Base-by-base conservation (phyloP, 2,888 invertebrate species). In the Amblyjoppa proteus region DNA sequence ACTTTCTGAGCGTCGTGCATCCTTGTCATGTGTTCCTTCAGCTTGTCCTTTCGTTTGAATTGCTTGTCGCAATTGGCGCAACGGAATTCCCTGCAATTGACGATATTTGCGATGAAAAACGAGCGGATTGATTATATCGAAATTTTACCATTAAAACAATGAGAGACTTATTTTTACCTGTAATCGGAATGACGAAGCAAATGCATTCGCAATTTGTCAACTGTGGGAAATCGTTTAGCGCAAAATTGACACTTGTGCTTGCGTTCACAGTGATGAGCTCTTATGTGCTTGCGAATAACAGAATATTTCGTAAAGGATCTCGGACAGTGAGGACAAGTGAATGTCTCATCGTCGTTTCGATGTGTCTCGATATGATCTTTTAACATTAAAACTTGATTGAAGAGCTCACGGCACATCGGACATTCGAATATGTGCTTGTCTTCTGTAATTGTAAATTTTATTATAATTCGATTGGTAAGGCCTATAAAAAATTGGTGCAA, bases 31-130 rank as follows among this genome's bases (percentile, higher is more conserved):
- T 97, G 97, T 89, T 97, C 97, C 88, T 96, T 96, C 71, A 97
- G 93, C 91, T 97, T 97, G 90, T 97, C 97, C 89, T 97, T 97
- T 34, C 97, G 95, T 91, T 97, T 97, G 92, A 97, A 97, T 92
- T 96, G 96, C 88, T 96, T 96, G 0, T 97, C 97, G 93, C 97
- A 97, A 90, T 96, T 95, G 4, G 96, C 96, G 91, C 97, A 97
- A 86, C 97, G 95, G 94, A 97, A 97, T 91, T 97, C 96, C 71
- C 96, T 94, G 89, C 95, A 95, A 89, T 71, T 34, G n/a, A 16
- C 11, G 6, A 76, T 11, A 69, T 70, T 51, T 58, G 28, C 25
- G 13, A 53, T 56, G 38, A 31, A 87, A 45, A 56, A 68, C 20
- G 25, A 1, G 28, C 58, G n/a, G 13, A 31, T 13, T 11, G 31